These are phyloP conservation scores for Panopea generosa DNA, from an alignment of 2,888 invertebrate genomes.

Conservation along the genomic window DNA sequence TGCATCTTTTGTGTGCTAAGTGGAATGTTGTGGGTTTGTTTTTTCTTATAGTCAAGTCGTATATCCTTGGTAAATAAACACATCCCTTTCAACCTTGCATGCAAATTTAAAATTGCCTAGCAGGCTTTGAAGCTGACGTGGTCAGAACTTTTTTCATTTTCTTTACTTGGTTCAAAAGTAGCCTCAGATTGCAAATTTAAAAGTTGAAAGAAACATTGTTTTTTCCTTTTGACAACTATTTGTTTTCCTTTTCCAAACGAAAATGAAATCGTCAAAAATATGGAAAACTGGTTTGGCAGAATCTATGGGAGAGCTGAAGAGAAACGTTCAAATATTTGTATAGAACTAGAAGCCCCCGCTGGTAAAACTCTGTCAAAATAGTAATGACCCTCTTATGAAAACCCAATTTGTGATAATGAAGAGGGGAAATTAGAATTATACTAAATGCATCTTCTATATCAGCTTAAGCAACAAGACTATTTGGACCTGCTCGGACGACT, in stretches of 20 bases:
- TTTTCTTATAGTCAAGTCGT: conserved; percentile 27
- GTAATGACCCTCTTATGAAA: conserved; percentile 15
- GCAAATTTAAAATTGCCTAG: conserved; percentile 39
- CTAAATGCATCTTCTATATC: no score
- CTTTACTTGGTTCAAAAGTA: conserved; percentile 29
- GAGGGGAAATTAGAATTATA: no score
- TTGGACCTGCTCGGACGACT: neutral
- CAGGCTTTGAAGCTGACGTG: conserved; percentile 21
- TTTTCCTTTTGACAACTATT: conserved; percentile 3
- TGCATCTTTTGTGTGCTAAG: conserved; percentile 13
- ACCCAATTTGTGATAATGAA: conserved; percentile 26
- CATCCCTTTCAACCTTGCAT: conserved; percentile 31
- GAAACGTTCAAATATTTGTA: no score
- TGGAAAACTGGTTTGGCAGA: conserved; percentile 26
- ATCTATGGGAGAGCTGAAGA: conserved; percentile 32
- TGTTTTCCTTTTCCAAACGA: conserved; percentile 9
- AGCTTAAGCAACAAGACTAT: no score
- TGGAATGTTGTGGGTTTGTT: conserved; percentile 17
- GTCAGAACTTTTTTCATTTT: conserved; percentile 11
- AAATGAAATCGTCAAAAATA: conserved; percentile 45
- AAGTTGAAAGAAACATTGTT: conserved; percentile 5
- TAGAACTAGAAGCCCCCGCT: conserved; percentile 23
- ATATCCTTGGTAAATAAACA: conserved; percentile 33
- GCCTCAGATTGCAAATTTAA: no score
- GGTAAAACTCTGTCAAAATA: no score